Conservation (phyloP, 2,113 vertebrate genomes). For the Trichomycterus rosablanca region DNA sequence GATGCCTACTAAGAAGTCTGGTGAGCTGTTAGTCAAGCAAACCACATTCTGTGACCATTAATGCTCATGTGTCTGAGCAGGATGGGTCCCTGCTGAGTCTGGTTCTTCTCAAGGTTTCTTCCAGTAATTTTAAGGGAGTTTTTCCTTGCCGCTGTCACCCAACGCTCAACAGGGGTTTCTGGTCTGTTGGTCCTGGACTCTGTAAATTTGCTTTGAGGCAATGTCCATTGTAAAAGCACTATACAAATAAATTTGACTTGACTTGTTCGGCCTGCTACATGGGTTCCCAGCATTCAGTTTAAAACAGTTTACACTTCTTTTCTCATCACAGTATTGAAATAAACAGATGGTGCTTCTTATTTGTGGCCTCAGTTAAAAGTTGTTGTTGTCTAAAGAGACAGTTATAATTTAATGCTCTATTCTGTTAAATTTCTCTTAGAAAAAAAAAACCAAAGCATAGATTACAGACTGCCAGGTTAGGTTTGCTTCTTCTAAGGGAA, state of each 20-base stretch:
- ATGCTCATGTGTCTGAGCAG: slow-evolving; percentile 10
- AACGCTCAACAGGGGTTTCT: too few relatives aligned
- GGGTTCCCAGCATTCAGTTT: background rate
- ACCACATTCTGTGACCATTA: slow-evolving; percentile 1
- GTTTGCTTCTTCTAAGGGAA: too few relatives aligned
- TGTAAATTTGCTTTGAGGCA: too few relatives aligned
- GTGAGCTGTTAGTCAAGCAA: background rate
- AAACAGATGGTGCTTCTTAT: slow-evolving; percentile 5
- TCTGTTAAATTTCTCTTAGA: slow-evolving; percentile 15
- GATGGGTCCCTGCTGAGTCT: too few relatives aligned
- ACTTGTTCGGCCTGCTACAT: background rate
- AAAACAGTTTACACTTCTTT: slow-evolving; percentile 9
- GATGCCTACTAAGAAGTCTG: background rate
- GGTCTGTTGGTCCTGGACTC: too few relatives aligned
- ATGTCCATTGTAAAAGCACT: too few relatives aligned
- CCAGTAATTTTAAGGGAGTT: too few relatives aligned
- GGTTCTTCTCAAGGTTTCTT: too few relatives aligned
- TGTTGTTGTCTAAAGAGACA: slow-evolving; percentile 11
- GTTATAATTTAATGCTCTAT: background rate
- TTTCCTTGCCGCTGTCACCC: too few relatives aligned
- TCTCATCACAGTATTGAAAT: background rate
- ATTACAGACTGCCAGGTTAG: too few relatives aligned
- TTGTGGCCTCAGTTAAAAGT: slow-evolving; percentile 7
- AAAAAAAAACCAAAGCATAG: slow-evolving; percentile 12
- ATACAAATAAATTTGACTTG: too few relatives aligned